A percentile compares a stretch with the other conserved stretches of the same genome.
Conservation (phyloP, 2,888 invertebrate genomes). For the Ectemnius cavifrons region DNA sequence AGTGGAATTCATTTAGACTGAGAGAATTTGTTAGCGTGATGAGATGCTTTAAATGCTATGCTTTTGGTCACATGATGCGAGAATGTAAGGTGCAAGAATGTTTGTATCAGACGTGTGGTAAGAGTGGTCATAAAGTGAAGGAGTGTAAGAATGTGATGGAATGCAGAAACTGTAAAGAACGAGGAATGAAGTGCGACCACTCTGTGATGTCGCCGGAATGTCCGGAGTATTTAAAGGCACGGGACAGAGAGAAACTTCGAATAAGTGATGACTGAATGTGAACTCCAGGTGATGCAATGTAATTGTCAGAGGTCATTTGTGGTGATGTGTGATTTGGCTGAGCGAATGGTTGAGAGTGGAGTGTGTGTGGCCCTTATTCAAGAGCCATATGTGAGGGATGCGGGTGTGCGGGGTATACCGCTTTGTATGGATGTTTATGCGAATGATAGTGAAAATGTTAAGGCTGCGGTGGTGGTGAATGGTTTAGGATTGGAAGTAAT, state of each 20-base stretch:
- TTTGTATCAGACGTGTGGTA: slow-evolving; percentile 19
- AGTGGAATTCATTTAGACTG: slow-evolving; percentile 13
- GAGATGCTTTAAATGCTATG: slow-evolving; percentile 23
- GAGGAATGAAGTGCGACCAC: neutral
- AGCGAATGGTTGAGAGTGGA: neutral
- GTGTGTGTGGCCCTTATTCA: slow-evolving; percentile 26
- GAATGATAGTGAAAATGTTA: slow-evolving; percentile 4
- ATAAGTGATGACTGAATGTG: no score
- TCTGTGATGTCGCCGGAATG: neutral
- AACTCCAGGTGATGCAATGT: no score
- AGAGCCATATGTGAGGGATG: slow-evolving; percentile 13
- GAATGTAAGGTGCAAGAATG: slow-evolving; percentile 16
- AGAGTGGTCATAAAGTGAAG: neutral
- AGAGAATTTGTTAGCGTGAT: slow-evolving; percentile 7
- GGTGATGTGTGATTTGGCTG: no score
- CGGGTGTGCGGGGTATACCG: slow-evolving; percentile 16
- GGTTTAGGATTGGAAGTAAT: slow-evolving; percentile 10
- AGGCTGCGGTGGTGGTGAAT: slow-evolving; percentile 29
- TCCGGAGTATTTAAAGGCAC: no score
- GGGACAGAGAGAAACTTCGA: no score
- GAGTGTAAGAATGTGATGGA: neutral
- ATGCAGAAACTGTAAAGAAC: neutral
- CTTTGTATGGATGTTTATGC: slow-evolving; percentile 10
- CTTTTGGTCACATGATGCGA: slow-evolving; percentile 22
- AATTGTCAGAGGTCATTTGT: no score